Percentiles rank a stretch among this genome's conserved stretches.
Evolutionary conservation across 2,797 vertebrate genomes (phyloP).

Genomic region (Macrochelys suwanniensis): DNA sequence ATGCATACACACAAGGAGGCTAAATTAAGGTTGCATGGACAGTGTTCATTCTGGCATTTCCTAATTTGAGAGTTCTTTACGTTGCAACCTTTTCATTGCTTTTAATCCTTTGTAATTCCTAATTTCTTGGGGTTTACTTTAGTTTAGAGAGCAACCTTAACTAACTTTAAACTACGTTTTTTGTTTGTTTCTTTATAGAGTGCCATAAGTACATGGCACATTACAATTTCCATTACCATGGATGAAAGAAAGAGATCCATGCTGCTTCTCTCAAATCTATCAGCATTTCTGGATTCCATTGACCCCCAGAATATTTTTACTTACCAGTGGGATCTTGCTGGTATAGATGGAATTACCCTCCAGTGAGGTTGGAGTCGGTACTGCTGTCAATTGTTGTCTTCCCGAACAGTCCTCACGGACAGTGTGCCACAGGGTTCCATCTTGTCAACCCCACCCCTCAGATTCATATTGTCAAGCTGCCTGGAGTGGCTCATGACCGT

Average conservation of each 20-base stretch:
- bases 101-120: not conserved
- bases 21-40: not conserved
- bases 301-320: not conserved
- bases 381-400: not conserved
- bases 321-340: not conserved
- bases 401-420: fast-evolving
- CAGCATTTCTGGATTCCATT: conserved; percentile 4
- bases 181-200: not conserved
- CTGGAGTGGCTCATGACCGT: not conserved
- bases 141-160: too few relatives aligned
- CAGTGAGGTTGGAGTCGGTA: not conserved
- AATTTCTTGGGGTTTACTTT: not conserved
- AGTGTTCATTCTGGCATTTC: not conserved
- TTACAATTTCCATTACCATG: not conserved
- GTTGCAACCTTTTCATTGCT: too few relatives aligned
- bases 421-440: not conserved
- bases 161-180: too few relatives aligned
- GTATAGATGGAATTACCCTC: conserved; percentile 20
- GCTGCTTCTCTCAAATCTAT: not conserved
- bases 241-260: not conserved
- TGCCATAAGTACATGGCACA: not conserved
- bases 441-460: not conserved
- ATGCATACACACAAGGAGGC: too few relatives aligned
- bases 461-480: not conserved
- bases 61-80: not conserved